Base-by-base conservation (phyloP, 2,888 invertebrate genomes). In the Coenonympha glycerion region DNA sequence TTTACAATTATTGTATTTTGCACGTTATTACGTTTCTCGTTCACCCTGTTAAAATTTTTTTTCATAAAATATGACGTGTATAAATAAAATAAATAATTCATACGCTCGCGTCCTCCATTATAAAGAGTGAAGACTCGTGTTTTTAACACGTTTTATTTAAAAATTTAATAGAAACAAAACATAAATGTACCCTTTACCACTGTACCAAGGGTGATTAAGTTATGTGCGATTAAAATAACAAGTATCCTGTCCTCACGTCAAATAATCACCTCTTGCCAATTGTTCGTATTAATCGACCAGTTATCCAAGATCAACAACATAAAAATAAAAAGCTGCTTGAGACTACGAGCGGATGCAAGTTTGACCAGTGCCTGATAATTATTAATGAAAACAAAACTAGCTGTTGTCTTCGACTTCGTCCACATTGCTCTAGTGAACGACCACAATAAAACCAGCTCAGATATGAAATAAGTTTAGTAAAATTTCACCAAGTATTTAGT, bases 321-420 rank as follows among this genome's bases (percentile, higher is more conserved):
- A 80, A 82, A 72, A 68, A 68, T 76, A 80, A 82, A 72, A 68
- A 75, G 72, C 71, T 64, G 72, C 70, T 73, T 73, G 58, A n/a
- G n/a, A 67, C 63, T 62, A 62, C 69, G 71, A 80, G 74, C 76
- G 79, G 77, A 83, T 79, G 78, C 69, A 59, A 61, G 63, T 60
- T 66, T 66, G 68, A 71, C 72, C 73, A 75, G 70, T 73, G 73
- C 70, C 72, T 68, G 63, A 72, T 76, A 76, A 81, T 82, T 79
- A 82, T 76, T 79, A 81, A 77, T 73, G 69, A 68, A 67, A 73
- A 68, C 64, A 61, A 69, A 71, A 75, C 76, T 74, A 74, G 15
- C 9, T 15, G 11, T 11, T 33, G 2, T 15, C 9, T 31, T 8
- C 21, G 31, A 31, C 44, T 44, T 22, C 16, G 31, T 33, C 21